phyloP scores from a whole-genome alignment of 2,888 invertebrate genomes.

The Drosophila bunnanda region DNA sequence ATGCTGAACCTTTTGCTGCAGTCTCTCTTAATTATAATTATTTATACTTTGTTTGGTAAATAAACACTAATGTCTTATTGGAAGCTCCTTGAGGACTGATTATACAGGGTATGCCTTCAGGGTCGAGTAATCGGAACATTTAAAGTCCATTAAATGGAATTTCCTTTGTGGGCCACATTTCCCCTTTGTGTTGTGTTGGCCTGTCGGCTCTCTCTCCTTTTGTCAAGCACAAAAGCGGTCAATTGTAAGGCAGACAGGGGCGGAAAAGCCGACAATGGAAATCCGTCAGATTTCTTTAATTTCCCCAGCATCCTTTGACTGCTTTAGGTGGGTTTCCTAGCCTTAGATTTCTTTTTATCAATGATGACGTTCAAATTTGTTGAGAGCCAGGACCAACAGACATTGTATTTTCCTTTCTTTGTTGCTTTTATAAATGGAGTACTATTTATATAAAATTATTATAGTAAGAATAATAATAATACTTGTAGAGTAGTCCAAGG shows the following conservation, averaged over 20 bases:
- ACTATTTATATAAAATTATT: too few relatives aligned
- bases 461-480: too few relatives aligned
- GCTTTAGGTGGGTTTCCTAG: slow-evolving; percentile 8
- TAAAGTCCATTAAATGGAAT: slow-evolving; percentile 39
- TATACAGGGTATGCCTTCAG: slow-evolving; percentile 2
- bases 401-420: not conserved
- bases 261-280: slow-evolving; percentile 45
- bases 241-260: slow-evolving; percentile 34
- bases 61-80: not conserved
- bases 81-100: not conserved
- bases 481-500: too few relatives aligned
- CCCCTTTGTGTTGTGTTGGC: slow-evolving; percentile 30
- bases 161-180: slow-evolving; percentile 43
- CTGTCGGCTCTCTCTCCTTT: slow-evolving; percentile 1
- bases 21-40: not conserved
- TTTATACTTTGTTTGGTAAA: slow-evolving; percentile 10
- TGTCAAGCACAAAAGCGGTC: slow-evolving; percentile 37
- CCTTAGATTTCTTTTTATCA: slow-evolving; percentile 10
- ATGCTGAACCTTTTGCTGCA: too few relatives aligned
- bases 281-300: slow-evolving; percentile 49
- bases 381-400: not conserved
- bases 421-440: not conserved
- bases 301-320: slow-evolving; percentile 28
- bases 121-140: slow-evolving; percentile 15
- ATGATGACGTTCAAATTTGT: not conserved